Evolutionary conservation across 2,888 invertebrate species (phyloP), one percentile per base, ranked within the genome.

Genomic region (Hydropsyche betteni): DNA sequence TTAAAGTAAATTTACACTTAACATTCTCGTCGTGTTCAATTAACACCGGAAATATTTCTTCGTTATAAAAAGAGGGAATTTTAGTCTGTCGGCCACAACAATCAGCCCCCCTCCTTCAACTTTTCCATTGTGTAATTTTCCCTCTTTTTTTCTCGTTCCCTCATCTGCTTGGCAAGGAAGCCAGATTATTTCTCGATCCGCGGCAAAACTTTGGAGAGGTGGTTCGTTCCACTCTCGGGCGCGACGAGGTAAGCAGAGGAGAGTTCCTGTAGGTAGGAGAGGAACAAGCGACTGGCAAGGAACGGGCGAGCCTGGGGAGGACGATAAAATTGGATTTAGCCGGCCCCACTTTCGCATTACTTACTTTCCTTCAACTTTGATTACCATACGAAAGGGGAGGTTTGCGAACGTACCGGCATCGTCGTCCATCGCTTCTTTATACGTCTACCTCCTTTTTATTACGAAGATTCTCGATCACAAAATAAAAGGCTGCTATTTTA

Each of bases 371-470:
- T 75, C 77, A 76, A 74, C 79, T 76, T 75, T 76, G 77, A 79
- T 79, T 79, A 77, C 77, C 77, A 79, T 79, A 77, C 77, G 76
- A 78, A 79, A 79, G 76, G 79, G 76, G 70, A 75, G 77, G 70
- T 68, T 75, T 44, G 50, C 72, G 76, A 73, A 51, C 52, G 68
- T 52, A 68, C 71, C 36, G 24, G 58, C 34, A 61, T 52, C 70
- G 34, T 58, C 70, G 52, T 16, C 53, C 70, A 50, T 14, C 70
- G 70, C 70, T 78, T 76, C 76, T 52, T 44, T 44, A 44, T 44
- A 44, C 44, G 44, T 44, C 44, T 44, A 44, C 44, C 44, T 44
- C 44, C 44, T 44, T 44, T 44, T 44, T 44, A 44, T 44, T 44
- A 44, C 7, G 44, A 44, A 44, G 44, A 44, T 44, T 44, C 44